Conservation (phyloP, 2,888 invertebrate genomes). For the Meganola albula region DNA sequence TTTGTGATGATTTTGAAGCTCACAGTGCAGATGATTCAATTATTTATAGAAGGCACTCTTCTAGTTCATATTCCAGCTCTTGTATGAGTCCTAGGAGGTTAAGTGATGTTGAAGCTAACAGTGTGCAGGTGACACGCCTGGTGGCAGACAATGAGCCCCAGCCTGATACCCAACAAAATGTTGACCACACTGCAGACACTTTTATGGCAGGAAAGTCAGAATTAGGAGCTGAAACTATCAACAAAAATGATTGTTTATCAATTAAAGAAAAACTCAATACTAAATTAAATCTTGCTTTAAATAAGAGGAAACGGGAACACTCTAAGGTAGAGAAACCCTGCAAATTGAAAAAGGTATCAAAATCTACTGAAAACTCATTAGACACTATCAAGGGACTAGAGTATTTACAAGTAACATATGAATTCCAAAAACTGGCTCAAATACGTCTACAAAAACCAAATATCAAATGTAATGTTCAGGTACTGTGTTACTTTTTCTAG, state of each 20-base stretch:
- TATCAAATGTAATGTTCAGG: slow-evolving; percentile 48
- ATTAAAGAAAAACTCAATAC: slow-evolving; percentile 68
- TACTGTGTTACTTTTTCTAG: slow-evolving; percentile 35
- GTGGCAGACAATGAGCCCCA: slow-evolving; percentile 22
- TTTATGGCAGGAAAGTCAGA: slow-evolving; percentile 37
- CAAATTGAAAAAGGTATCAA: slow-evolving; percentile 50
- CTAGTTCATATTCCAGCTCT: slow-evolving; percentile 87
- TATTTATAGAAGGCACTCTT: slow-evolving; percentile 89
- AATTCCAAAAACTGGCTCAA: slow-evolving; percentile 53
- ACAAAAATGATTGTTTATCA: slow-evolving; percentile 63
- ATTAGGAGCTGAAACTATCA: slow-evolving; percentile 47
- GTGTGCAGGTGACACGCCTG: slow-evolving; percentile 31
- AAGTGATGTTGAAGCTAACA: slow-evolving; percentile 65
- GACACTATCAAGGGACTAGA: slow-evolving; percentile 34
- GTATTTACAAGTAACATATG: slow-evolving; percentile 48
- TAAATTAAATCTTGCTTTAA: slow-evolving; percentile 61
- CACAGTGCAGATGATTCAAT: slow-evolving; percentile 86
- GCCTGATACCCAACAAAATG: slow-evolving; percentile 9
- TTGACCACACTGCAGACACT: slow-evolving; percentile 20
- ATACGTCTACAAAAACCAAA: slow-evolving; percentile 51
- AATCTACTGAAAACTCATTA: slow-evolving; percentile 26
- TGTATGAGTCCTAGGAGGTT: slow-evolving; percentile 81
- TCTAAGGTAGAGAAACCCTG: slow-evolving; percentile 51
- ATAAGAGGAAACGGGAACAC: slow-evolving; percentile 62
- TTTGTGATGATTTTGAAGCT: slow-evolving; percentile 79